A percentile compares a stretch with the other conserved stretches of the same genome.
Evolutionary conservation across 2,888 invertebrate genomes (phyloP).

Genomic region (Phlogophora meticulosa): DNA sequence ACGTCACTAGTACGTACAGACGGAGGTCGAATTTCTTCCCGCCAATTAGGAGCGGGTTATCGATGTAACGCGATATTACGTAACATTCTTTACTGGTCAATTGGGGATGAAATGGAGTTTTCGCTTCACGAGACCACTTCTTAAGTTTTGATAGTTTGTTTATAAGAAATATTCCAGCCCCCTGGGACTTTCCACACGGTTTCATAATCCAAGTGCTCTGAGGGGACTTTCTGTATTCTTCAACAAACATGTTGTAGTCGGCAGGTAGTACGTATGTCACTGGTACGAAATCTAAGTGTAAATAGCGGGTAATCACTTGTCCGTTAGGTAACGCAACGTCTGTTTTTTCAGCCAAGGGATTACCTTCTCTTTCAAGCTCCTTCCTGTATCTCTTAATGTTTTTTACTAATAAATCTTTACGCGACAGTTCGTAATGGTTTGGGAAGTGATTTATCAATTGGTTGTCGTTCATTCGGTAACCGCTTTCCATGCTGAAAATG

Average conservation of each 20-base stretch:
- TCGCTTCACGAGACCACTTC: constrained; percentile 96
- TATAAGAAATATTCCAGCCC: constrained; percentile 98
- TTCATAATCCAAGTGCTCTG: constrained; percentile 99
- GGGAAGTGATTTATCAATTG: constrained; percentile 99
- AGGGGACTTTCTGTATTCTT: constrained; percentile 98
- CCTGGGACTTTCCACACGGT: constrained; percentile 98
- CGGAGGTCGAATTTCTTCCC: constrained; percentile 99
- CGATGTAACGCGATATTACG: constrained; percentile 99
- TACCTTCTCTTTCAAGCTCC: constrained; percentile 97
- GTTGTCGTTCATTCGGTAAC: constrained; percentile 97
- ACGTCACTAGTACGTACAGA: constrained; percentile 97
- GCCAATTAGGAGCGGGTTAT: constrained; percentile 98
- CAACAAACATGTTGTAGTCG: constrained; percentile 99
- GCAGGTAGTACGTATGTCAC: constrained; percentile 98
- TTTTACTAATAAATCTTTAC: constrained; percentile 98
- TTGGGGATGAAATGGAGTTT: constrained; percentile 96
- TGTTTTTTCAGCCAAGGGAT: constrained; percentile 94
- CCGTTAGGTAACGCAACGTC: constrained; percentile 90
- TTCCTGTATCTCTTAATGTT: constrained; percentile 98
- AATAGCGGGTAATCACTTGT: constrained; percentile 93
- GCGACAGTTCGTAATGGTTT: constrained; percentile 97
- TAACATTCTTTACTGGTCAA: constrained; percentile 96
- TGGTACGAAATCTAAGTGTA: constrained; percentile 97
- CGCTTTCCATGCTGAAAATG: constrained; percentile 97
- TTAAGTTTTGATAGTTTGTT: constrained; percentile 98